Conservation (phyloP, 2,888 invertebrate species). For the Scaptomyza cyrtandrae region DNA sequence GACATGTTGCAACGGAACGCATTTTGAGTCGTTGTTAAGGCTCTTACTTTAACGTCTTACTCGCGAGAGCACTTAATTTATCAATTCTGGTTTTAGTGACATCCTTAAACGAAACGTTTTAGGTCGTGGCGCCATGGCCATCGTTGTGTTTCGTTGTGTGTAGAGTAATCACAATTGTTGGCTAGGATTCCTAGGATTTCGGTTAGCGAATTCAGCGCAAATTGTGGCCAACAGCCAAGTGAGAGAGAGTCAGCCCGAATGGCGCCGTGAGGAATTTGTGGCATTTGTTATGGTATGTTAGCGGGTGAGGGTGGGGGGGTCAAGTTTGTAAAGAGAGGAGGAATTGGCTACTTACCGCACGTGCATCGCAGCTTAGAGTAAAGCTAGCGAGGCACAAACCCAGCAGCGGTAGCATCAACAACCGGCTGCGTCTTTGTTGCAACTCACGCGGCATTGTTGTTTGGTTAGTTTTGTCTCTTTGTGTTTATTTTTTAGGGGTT, state of each 20-base stretch:
- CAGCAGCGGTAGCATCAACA: conserved; percentile 65
- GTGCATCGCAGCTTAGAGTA: conserved; percentile 75
- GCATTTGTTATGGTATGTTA: conserved; percentile 13
- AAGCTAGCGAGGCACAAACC: conserved; percentile 74
- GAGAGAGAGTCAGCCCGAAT: conserved; percentile 7
- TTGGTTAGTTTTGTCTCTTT: conserved; percentile 7
- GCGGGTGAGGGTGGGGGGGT: conserved; percentile 7
- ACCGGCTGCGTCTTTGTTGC: conserved; percentile 47
- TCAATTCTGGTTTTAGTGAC: conserved; percentile 39
- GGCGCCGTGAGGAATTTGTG: conserved; percentile 13
- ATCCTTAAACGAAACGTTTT: conserved; percentile 34
- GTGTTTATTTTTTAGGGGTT: conserved; percentile 13
- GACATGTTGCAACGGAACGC: neutral
- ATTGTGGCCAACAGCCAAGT: conserved; percentile 37
- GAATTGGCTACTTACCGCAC: conserved; percentile 77
- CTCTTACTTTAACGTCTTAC: conserved; percentile 17
- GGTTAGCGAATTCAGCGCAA: conserved; percentile 13
- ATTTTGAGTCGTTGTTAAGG: no score
- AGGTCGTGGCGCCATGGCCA: conserved; percentile 4
- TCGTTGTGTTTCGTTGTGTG: neutral
- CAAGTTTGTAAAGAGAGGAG: no score
- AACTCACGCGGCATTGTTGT: conserved; percentile 50
- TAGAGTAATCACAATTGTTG: conserved; percentile 34
- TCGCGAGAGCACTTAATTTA: conserved; percentile 49
- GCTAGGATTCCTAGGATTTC: conserved; percentile 21